Base-by-base conservation (phyloP, 2,113 vertebrate species). In the Laticauda laticaudata region DNA sequence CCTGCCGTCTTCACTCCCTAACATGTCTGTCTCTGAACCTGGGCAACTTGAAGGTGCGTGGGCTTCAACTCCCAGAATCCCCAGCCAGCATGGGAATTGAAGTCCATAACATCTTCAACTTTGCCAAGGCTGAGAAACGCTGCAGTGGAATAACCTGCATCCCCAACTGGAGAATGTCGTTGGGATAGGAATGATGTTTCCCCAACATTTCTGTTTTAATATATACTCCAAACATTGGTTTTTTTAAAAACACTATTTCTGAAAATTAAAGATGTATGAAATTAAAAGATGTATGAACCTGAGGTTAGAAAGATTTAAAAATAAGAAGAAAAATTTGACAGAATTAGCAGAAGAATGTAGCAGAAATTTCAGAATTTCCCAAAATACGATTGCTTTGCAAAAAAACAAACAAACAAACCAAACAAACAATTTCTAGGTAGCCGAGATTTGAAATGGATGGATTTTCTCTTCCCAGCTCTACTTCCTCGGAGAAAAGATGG, bases 231-330 rank as follows among this genome's bases (percentile, higher is more conserved):
- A 29, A 18, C 8, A 20, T 34, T 34, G 64, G n/a, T n/a, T 59
- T 69, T 64, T n/a, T 2, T 48, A 45, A 45, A 18, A n/a, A 69
- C 18, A 34, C 64, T 34, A 34, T 34, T 34, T 75, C n/a, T 75
- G 86, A 53, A 87, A 87, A 87, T 23, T 29, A 53, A 64, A 64
- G 26, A 64, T 64, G 24, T 51, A 26, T 90, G 57, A 90, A 69
- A 64, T 90, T 64, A n/a, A 51, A n/a, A 23, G 7, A 53, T 59
- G n/a, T 34, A 20, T 48, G 29, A 29, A 29, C 26, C 9, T 18
- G 10, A 69, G 26, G 94, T 96, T 94, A 96, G 96, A 96, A 61
- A 61, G 57, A 12, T 12, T 64, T 12, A 12, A 64, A 34, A 18
- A 3, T 29, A 75, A 75, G 5, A 64, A 69, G 61, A 43, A 45